These are phyloP conservation scores for Hydrozoanthus gracilis DNA, from an alignment of 92 coral and sea anemone genomes.

Conservation along the genomic window DNA sequence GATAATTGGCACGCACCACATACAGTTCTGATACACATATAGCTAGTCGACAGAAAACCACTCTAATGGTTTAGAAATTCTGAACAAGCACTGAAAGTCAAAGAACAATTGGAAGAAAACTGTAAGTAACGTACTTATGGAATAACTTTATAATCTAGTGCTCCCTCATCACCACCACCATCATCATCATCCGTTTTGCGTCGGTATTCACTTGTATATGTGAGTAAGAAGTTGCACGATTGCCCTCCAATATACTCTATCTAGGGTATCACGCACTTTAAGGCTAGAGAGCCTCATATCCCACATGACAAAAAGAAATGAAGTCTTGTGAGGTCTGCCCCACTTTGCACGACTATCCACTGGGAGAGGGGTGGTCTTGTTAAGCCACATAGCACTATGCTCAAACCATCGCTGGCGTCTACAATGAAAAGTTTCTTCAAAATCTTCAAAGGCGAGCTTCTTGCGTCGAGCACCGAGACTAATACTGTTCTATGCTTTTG, in stretches of 20 bases:
- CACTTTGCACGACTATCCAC: neutral
- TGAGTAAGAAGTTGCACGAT: neutral
- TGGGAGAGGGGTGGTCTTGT: neutral
- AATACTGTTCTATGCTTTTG: slow-evolving; percentile 13
- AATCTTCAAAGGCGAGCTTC: no score
- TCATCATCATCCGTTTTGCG: neutral
- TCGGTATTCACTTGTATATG: neutral
- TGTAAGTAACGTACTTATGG: no score
- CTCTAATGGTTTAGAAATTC: no score
- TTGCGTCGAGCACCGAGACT: neutral
- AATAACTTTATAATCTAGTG: no score
- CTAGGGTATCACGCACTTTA: neutral
- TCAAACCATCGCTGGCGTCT: no score
- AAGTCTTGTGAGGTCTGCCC: neutral
- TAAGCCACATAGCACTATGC: neutral
- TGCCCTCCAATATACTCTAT: neutral
- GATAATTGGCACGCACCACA: no score
- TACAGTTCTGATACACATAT: no score
- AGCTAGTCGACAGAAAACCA: no score
- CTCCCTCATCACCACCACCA: no score
- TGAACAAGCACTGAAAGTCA: no score
- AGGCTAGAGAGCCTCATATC: neutral
- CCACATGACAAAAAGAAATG: neutral
- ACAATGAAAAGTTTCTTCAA: no score
- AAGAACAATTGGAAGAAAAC: no score